Evolutionary conservation across 2,797 vertebrate species (phyloP), one percentile per base, ranked within the genome.

Genomic region (Betta splendens): DNA sequence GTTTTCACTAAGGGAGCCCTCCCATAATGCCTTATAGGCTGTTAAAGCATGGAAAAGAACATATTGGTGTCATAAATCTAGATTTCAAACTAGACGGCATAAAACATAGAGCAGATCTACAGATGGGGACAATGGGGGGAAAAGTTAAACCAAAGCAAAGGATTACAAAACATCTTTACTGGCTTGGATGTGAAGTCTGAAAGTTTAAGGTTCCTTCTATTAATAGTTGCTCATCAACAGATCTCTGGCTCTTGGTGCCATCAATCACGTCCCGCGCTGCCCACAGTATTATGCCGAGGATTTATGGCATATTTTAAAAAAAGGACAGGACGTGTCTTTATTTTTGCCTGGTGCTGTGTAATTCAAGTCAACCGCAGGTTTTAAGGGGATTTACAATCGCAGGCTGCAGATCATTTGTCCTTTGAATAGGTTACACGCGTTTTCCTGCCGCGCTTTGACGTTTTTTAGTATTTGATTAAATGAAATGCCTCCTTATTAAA

Each of bases 51-150:
- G 84, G 86, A 85, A 91, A 87, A 87, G 77, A 91, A 85, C 89
- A 92, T 90, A 91, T 92, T 92, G 87, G 87, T 84, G 79, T 83
- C 89, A 91, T 93, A 92, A 93, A 93, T 93, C 89, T 88, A 84
- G 79, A 85, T 91, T 90, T 90, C 72, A 86, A 88, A 89, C 78
- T 55, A 80, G 84, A 87, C 85, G 76, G 75, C 70, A 69, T 79
- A 72, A 78, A 90, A 83, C 81, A 80, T 52, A 58, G 71, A 59
- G 77, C 44, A 29, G 80, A 80, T 84, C 87, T 87, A 85, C 61
- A 80, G 64, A 78, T 56, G 57, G 69, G 72, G 78, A 85, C 77
- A 84, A 83, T 77, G 68, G 79, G 58, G n/a, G 78, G 81, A 86
- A 64, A 84, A 83, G 72, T 83, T 76, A 64, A 82, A 88, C 74